Evolutionary conservation across 2,113 vertebrate genomes (phyloP), one percentile per base, ranked within the genome.

Genomic region (Shinisaurus crocodilurus): DNA sequence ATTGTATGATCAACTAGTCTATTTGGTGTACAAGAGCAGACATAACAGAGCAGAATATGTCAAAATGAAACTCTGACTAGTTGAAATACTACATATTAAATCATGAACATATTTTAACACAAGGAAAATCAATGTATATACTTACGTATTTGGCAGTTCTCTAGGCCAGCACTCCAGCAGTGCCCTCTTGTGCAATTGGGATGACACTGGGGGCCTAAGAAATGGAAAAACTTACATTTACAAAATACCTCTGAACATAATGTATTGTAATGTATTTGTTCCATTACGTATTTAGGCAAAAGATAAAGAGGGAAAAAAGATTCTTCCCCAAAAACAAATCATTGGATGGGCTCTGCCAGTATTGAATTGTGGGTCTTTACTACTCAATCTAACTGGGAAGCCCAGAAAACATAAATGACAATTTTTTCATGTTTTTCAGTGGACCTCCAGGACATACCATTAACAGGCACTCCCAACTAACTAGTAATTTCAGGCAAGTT

Each of bases 141-240:
- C 99, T 98, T 96, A 99, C 99, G 43, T 70, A 93, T 99, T 96
- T 99, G 99, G 95, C 99, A 99, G 91, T 99, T 98, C 85, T 98
- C 92, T 86, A 96, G 95, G 1, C 98, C 99, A 0, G 98, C 88
- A 9, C 97, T 98, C 99, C 99, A 99, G 91, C 99, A 99, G 2
- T 98, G 97, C 67, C 97, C 97, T 92, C 98, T 98, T 72, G 97
- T 97, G 92, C 98, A 99, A 91, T 96, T 95, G 0, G 96, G 91
- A 93, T 99, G 95, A 89, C 99, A 99, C 91, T 96, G 98, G 29
- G 95, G 95, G 97, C 99, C 99, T 99, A 94, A 48, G 94, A 89
- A 81, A 81, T 5, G 10, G 25, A 8, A 27, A 75, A 67, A 88
- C 20, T 13, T 48, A 5, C 45, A 1, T 0, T 79, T 88, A 5